Base-by-base conservation (phyloP, 1,140 invertebrate genomes). In the Drosophila arawakana region DNA sequence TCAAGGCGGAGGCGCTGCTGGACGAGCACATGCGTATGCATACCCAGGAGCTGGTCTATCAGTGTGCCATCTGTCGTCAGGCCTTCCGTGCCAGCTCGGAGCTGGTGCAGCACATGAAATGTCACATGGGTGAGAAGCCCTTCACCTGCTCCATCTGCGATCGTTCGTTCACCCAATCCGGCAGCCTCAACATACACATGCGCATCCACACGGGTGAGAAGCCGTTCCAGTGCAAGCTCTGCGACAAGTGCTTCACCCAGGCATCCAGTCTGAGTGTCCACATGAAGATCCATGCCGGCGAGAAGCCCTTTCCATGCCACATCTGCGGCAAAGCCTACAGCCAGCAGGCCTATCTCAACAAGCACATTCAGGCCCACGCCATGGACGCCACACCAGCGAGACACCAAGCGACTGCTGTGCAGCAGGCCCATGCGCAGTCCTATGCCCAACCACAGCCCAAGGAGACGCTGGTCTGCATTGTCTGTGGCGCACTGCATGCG, bases 121-220 rank as follows among this genome's bases (percentile, higher is more conserved):
- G 94, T 49, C 95, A 95, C 73, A 90, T 92, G 66, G 93, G 93
- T 13, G 93, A 93, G 58, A 92, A 93, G 59, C 93, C 93, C 0
- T 95, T 95, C 92, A 93, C 94, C 81, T 95, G 95, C 92, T 94
- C 94, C 81, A 92, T 95, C 80, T 95, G 95, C 93, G 94, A 94
- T 92, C 95, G 95, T 92, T 95, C 94, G 77, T 95, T 95, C 92
- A 95, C 95, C 61, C 94, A 95, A 93, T 95, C 95, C 76, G 95
- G 94, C 34, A 93, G 93, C 7, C 74, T 94, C 92, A 97, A 95
- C 44, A 94, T 97, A 37, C 98, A 98, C 83, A 95, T 97, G 93
- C 95, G 95, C 41, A 95, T 96, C 25, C 96, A 97, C 79, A 92
- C 93, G 1, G 94, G 95, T 6, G 92, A 93, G 37, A 90, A 91